These are phyloP conservation scores for Oxyteleia sp. DNA, from an alignment of 2,888 invertebrate species.

Conservation along the genomic window DNA sequence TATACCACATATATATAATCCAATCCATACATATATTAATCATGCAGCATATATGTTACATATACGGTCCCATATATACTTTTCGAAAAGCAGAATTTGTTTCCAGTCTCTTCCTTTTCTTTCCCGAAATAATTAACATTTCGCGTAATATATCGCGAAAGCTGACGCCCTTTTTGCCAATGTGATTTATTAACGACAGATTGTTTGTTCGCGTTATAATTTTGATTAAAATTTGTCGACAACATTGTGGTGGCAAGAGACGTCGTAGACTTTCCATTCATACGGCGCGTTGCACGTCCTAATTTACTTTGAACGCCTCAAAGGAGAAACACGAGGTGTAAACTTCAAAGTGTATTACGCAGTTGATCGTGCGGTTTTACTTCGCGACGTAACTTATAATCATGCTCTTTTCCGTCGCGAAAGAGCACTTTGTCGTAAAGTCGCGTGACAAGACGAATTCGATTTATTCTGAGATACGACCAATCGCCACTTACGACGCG, in stretches of 20 bases:
- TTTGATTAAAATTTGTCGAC: conserved; percentile 15
- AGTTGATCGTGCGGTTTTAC: conserved; percentile 60
- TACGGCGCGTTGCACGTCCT: conserved; percentile 16
- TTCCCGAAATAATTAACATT: too few species aligned
- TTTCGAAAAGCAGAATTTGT: too few species aligned
- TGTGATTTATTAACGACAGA: neutral
- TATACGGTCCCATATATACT: too few species aligned
- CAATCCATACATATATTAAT: too few species aligned
- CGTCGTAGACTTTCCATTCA: conserved; percentile 38
- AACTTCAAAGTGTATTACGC: conserved; percentile 62
- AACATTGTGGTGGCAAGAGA: conserved; percentile 5
- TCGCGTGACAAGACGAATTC: conserved; percentile 66
- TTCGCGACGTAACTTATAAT: conserved; percentile 60
- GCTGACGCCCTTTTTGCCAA: neutral
- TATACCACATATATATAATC: too few species aligned
- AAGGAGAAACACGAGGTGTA: conserved; percentile 46
- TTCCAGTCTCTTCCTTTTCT: too few species aligned
- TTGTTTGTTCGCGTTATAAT: conserved; percentile 1
- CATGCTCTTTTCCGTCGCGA: conserved; percentile 45
- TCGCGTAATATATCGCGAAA: neutral
- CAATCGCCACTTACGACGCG: conserved; percentile 55
- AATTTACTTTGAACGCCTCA: conserved; percentile 50
- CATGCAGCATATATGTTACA: too few species aligned
- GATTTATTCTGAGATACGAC: conserved; percentile 65
- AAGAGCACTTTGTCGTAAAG: conserved; percentile 53